Percentiles rank a stretch among this genome's conserved stretches.
These are phyloP conservation scores for Macrochelys suwanniensis DNA, from an alignment of 2,797 vertebrate genomes.

Conservation along the genomic window DNA sequence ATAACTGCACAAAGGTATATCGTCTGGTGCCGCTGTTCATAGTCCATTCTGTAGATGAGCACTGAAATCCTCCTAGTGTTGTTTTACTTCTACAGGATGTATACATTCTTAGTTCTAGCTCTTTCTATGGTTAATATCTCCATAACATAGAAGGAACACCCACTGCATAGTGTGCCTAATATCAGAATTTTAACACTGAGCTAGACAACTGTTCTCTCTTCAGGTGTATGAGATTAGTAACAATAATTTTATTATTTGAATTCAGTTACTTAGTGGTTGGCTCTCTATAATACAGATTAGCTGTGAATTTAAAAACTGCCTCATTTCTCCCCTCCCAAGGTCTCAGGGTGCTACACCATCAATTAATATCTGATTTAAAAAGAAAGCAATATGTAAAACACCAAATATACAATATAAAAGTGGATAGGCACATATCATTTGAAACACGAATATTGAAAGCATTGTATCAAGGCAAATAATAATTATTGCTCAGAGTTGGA, in stretches of 20 bases:
- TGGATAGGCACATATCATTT: not conserved
- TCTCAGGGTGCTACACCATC: not conserved
- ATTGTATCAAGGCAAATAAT: not conserved
- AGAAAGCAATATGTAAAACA: not conserved
- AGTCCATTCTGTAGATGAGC: not conserved
- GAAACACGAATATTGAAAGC: not conserved
- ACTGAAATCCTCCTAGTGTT: not conserved
- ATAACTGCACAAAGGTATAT: not conserved
- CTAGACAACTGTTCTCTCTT: not conserved
- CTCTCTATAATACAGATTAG: not conserved
- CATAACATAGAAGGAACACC: rapidly evolving
- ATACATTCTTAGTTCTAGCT: not conserved
- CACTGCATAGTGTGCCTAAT: not conserved
- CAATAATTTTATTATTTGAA: not conserved
- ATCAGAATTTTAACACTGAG: not conserved
- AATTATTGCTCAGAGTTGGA: not conserved
- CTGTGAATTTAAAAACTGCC: not conserved
- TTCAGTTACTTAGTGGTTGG: not conserved
- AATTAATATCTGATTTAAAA: slow-evolving; percentile 32
- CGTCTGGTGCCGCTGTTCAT: not conserved
- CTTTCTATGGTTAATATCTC: not conserved
- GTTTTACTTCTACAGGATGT: not conserved
- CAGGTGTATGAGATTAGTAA: not conserved
- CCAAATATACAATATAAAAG: slow-evolving; percentile 4
- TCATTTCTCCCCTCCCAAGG: not conserved